phyloP scores from a whole-genome alignment of 1,140 invertebrate genomes.

The Drosophila melanogaster region DNA sequence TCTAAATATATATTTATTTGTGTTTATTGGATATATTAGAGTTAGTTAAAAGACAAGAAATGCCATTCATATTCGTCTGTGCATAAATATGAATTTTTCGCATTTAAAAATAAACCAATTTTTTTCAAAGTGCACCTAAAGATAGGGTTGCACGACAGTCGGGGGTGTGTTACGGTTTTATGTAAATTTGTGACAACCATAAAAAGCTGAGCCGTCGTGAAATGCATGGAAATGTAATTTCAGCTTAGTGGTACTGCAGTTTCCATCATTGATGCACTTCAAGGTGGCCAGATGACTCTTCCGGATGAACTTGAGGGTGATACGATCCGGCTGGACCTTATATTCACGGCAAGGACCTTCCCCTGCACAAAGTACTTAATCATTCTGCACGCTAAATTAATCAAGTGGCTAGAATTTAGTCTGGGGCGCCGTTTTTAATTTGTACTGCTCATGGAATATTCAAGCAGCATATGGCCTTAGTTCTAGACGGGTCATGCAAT shows the following conservation, averaged over 20 bases:
- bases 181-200: constrained; percentile 61
- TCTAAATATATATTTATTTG: no score
- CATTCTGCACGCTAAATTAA: constrained; percentile 83
- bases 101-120: neutral
- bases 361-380: constrained; percentile 79
- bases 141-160: constrained; percentile 58
- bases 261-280: constrained; percentile 33
- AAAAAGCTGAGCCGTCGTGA: constrained; percentile 56
- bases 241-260: constrained; percentile 45
- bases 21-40: no score
- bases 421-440: constrained; percentile 66
- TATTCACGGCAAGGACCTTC: constrained; percentile 28
- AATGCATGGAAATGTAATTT: constrained; percentile 58
- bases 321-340: constrained; percentile 3
- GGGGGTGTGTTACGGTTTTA: constrained; percentile 35
- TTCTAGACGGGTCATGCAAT: constrained; percentile 51
- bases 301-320: constrained; percentile 30
- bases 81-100: no score
- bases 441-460: constrained; percentile 80
- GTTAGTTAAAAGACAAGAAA: no score
- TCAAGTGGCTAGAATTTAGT: constrained; percentile 74
- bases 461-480: constrained; percentile 65
- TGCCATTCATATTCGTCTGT: no score
- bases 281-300: constrained; percentile 41
- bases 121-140: constrained; percentile 17